A percentile compares a stretch with the other conserved stretches of the same genome.
Evolutionary conservation across 2,113 vertebrate genomes (phyloP).

Genomic region (Bolborhynchus lineola): DNA sequence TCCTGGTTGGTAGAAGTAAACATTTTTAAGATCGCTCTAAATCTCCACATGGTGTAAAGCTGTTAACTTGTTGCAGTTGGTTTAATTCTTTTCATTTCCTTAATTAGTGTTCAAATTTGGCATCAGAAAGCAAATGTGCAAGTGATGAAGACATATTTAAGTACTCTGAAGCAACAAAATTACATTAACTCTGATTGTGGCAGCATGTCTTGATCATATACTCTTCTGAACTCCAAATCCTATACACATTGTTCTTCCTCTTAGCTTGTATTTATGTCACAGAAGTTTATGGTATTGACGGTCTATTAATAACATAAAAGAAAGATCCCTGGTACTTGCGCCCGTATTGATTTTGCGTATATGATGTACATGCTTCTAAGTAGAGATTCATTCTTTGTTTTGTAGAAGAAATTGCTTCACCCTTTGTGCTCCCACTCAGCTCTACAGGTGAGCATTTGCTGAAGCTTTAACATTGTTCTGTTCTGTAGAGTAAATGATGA

Average conservation of each 20-base stretch:
- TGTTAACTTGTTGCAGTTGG: conserved; percentile 27
- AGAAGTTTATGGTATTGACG: background rate
- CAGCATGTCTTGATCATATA: background rate
- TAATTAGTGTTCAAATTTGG: background rate
- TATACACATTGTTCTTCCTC: background rate
- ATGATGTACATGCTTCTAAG: background rate
- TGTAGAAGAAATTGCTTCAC: background rate
- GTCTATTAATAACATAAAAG: background rate
- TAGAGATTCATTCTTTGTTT: background rate
- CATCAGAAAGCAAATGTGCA: background rate
- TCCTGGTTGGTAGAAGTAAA: background rate
- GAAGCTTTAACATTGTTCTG: background rate
- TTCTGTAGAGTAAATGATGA: background rate
- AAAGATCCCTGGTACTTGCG: background rate
- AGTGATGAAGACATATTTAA: background rate
- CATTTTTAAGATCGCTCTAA: background rate
- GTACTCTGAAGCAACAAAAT: conserved; percentile 3
- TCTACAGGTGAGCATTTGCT: background rate
- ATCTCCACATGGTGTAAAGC: background rate
- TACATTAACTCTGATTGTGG: background rate
- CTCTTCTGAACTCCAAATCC: background rate
- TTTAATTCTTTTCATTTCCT: conserved; percentile 38
- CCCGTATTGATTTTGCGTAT: rapidly evolving
- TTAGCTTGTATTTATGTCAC: background rate
- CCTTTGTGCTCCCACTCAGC: background rate